A percentile compares a stretch with the other conserved stretches of the same genome.
Conservation (phyloP, 2,797 vertebrate species). For the Otolemur crassicaudatus region DNA sequence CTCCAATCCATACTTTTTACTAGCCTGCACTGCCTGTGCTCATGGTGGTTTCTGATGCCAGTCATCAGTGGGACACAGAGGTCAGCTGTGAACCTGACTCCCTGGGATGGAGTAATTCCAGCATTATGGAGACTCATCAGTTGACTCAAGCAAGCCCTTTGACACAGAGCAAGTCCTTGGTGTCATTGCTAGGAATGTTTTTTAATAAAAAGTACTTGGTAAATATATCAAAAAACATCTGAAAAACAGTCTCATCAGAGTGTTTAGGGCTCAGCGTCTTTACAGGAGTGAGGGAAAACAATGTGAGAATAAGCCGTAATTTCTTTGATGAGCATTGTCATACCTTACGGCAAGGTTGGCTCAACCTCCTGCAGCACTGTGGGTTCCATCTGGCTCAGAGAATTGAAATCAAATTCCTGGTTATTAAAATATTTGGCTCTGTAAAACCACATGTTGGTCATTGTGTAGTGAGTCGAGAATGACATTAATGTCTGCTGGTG, state of each 20-base stretch:
- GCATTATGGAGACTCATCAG: background rate
- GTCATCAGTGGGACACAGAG: background rate
- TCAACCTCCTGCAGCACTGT: background rate
- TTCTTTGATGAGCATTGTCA: background rate
- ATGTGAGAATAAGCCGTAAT: background rate
- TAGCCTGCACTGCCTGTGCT: background rate
- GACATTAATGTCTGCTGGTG: background rate
- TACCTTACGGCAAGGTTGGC: background rate
- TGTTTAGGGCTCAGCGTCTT: background rate
- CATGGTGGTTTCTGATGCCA: background rate
- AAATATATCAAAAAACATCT: background rate
- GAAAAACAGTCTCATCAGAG: constrained; percentile 3
- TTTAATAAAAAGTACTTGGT: background rate
- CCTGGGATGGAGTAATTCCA: background rate
- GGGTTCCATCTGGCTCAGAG: background rate
- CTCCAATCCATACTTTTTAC: background rate
- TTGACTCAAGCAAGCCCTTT: background rate
- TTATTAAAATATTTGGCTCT: background rate
- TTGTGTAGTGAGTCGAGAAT: background rate
- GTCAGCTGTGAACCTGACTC: background rate
- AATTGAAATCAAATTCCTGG: background rate
- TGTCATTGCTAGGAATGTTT: background rate
- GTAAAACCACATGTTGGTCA: background rate
- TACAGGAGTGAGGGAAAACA: background rate
- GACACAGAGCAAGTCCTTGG: background rate